Evolutionary conservation across 1,140 invertebrate genomes (phyloP).

Genomic region (Gonioctena quinquepunctata): DNA sequence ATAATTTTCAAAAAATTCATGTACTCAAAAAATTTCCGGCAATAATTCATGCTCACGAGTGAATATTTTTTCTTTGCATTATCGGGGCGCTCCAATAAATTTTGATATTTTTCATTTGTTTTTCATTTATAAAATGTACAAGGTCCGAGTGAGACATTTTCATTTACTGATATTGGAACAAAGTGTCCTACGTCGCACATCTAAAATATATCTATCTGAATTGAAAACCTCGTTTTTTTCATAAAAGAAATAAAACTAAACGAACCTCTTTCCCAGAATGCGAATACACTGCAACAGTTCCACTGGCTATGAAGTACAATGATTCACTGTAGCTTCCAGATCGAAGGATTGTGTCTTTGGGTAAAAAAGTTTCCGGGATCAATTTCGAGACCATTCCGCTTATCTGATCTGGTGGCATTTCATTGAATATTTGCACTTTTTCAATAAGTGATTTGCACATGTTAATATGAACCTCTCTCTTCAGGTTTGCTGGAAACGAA

Average conservation of each 20-base stretch:
- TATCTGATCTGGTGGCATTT: conserved; percentile 31
- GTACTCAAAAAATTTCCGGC: too few species aligned
- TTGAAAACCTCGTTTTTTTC: not conserved
- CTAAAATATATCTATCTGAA: not conserved
- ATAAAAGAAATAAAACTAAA: too few species aligned
- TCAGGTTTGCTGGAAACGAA: conserved; percentile 40
- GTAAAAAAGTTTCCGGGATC: conserved; percentile 41
- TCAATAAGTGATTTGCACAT: conserved; percentile 39
- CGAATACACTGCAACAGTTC: conserved; percentile 64
- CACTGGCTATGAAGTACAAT: conserved; percentile 64
- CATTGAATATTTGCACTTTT: conserved; percentile 39
- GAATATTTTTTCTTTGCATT: too few species aligned
- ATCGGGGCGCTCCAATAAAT: not conserved
- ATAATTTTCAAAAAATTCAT: too few species aligned
- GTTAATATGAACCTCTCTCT: conserved; percentile 42
- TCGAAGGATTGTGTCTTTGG: conserved; percentile 56
- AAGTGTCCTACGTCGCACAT: not conserved
- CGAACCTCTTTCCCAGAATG: conserved; percentile 64
- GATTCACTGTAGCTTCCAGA: conserved; percentile 61
- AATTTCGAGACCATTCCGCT: conserved; percentile 35
- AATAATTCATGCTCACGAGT: too few species aligned
- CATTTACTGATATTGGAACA: too few species aligned
- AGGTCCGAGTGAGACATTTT: too few species aligned
- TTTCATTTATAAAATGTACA: too few species aligned
- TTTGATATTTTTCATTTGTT: not conserved